Evolutionary conservation across 2,888 invertebrate genomes (phyloP).

Genomic region (Holacanthella duospinosa): DNA sequence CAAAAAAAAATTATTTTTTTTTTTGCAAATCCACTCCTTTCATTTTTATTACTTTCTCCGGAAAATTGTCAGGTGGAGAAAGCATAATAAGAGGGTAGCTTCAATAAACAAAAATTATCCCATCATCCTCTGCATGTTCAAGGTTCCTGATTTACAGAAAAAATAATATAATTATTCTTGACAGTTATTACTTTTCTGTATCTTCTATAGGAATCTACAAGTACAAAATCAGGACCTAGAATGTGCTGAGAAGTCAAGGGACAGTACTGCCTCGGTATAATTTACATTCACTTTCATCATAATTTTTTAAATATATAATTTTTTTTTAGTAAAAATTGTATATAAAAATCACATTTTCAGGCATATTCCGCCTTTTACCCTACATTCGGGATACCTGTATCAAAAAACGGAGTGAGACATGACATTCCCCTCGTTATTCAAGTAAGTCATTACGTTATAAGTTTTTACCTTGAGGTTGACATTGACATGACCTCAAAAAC

Average conservation of each 20-base stretch:
- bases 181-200: no score
- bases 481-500: neutral
- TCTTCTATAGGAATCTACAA: constrained; percentile 32
- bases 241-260: constrained; percentile 42
- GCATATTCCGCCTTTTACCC: constrained; percentile 46
- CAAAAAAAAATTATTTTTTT: no score
- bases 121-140: no score
- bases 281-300: no score
- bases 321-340: no score
- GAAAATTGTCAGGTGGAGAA: neutral
- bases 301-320: no score
- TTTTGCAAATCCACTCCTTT: neutral
- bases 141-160: no score
- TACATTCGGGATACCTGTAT: constrained; percentile 43
- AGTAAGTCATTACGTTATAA: constrained; percentile 38
- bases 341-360: no score
- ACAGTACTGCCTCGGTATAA: constrained; percentile 46
- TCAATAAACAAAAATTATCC: no score
- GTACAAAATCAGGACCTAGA: constrained; percentile 33
- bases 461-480: no score
- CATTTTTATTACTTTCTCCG: constrained; percentile 2
- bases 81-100: neutral
- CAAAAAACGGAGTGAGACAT: constrained; percentile 45
- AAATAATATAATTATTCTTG: no score
- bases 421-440: constrained; percentile 44